Conservation (phyloP, 2,888 invertebrate species). For the Rhimphoctona megacephalus region DNA sequence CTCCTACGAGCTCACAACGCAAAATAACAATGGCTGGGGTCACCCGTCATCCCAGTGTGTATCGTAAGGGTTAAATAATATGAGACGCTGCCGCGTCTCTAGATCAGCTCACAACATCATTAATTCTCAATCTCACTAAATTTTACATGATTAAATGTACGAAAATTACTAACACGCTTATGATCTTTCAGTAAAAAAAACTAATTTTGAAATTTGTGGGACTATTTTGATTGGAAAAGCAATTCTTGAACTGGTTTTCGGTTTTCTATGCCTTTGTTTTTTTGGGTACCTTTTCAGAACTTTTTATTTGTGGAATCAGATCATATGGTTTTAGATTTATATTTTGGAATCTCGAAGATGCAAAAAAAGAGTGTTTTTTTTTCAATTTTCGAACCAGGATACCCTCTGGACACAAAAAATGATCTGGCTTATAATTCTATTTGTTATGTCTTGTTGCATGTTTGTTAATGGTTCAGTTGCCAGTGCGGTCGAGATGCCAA, state of each 20-base stretch:
- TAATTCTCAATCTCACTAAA: too few relatives aligned
- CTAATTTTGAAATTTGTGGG: background rate
- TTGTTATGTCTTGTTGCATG: conserved; percentile 28
- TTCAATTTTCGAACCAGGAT: background rate
- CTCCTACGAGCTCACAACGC: too few relatives aligned
- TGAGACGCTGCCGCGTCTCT: background rate
- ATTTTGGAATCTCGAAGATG: background rate
- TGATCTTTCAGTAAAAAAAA: background rate
- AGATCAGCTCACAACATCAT: background rate
- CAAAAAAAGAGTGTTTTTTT: background rate
- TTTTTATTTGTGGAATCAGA: background rate
- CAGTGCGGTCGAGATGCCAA: conserved; percentile 79
- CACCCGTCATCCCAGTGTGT: too few relatives aligned
- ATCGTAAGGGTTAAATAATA: too few relatives aligned
- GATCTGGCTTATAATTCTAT: conserved; percentile 14
- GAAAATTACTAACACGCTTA: background rate
- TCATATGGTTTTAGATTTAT: background rate
- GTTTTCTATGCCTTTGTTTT: background rate
- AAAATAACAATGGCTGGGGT: too few relatives aligned
- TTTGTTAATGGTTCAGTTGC: conserved; percentile 73
- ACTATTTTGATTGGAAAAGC: background rate
- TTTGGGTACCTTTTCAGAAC: background rate
- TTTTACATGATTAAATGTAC: background rate
- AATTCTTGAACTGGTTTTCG: background rate
- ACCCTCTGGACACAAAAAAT: background rate